A percentile compares a stretch with the other conserved stretches of the same genome.
Evolutionary conservation across 1,140 invertebrate genomes (phyloP).

Genomic region (Panagrolaimus sp.): DNA sequence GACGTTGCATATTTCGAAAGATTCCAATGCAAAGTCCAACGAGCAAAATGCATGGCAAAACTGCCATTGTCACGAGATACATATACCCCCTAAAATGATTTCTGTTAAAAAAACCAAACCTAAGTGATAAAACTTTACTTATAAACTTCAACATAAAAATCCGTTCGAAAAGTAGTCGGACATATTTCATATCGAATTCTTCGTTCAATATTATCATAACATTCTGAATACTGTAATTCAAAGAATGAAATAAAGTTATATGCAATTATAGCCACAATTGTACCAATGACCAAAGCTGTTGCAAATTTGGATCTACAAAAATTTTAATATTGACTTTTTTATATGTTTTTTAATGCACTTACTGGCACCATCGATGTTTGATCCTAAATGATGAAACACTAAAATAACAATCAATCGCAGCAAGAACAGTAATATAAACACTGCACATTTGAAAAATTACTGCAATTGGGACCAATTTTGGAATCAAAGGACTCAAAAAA

Average conservation of each 20-base stretch:
- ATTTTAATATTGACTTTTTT: not conserved
- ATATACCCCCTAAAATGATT: constrained; percentile 10
- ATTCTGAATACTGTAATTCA: constrained; percentile 2
- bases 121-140: not conserved
- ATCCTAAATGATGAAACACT: not conserved
- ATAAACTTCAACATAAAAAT: constrained; percentile 8
- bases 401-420: constrained; percentile 46
- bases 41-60: constrained; percentile 3
- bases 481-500: constrained; percentile 38
- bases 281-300: not conserved
- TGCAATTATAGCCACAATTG: not conserved
- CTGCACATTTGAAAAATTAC: constrained; percentile 48
- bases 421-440: constrained; percentile 48
- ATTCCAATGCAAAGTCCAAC: not conserved
- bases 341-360: not conserved
- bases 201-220: not conserved
- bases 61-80: constrained; percentile 9
- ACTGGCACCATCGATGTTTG: constrained; percentile 4
- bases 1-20: not conserved
- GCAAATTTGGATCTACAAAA: constrained; percentile 1
- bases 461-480: constrained; percentile 45
- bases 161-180: not conserved
- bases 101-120: not conserved
- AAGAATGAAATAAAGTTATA: constrained; percentile 13
- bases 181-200: not conserved